A percentile compares a stretch with the other conserved stretches of the same genome.
These are phyloP conservation scores for Cuculus canorus DNA, from an alignment of 2,797 vertebrate genomes.

Conservation along the genomic window DNA sequence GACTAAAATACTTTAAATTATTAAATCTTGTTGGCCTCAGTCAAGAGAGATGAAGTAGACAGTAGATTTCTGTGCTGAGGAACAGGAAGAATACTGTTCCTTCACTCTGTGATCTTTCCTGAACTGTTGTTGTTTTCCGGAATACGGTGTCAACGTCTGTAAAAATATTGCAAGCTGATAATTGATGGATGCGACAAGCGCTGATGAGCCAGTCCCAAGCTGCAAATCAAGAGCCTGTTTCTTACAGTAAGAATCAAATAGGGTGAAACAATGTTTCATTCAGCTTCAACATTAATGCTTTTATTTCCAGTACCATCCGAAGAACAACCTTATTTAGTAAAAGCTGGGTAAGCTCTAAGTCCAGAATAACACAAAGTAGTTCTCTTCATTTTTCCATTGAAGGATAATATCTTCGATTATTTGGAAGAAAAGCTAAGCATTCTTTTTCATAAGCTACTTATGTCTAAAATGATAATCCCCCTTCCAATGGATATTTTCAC, in stretches of 20 bases:
- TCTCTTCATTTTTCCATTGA: background rate
- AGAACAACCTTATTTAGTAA: background rate
- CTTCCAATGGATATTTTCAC: background rate
- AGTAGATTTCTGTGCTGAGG: background rate
- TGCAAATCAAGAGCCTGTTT: background rate
- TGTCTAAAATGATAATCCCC: background rate
- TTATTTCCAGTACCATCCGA: background rate
- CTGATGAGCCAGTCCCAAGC: background rate
- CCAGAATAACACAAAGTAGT: background rate
- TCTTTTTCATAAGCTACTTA: background rate
- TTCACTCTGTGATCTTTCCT: background rate
- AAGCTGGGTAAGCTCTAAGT: background rate
- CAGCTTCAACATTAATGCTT: background rate
- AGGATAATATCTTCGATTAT: background rate
- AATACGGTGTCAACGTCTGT: background rate
- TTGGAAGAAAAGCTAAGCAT: background rate
- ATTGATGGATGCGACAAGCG: background rate
- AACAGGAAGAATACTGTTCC: background rate
- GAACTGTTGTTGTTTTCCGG: background rate
- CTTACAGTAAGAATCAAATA: background rate
- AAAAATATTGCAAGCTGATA: background rate
- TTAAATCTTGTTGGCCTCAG: background rate
- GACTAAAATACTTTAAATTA: background rate
- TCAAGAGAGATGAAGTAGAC: background rate
- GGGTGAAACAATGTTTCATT: background rate